Evolutionary conservation across 2,113 vertebrate species (phyloP).

Genomic region (Oreochromis niloticus): DNA sequence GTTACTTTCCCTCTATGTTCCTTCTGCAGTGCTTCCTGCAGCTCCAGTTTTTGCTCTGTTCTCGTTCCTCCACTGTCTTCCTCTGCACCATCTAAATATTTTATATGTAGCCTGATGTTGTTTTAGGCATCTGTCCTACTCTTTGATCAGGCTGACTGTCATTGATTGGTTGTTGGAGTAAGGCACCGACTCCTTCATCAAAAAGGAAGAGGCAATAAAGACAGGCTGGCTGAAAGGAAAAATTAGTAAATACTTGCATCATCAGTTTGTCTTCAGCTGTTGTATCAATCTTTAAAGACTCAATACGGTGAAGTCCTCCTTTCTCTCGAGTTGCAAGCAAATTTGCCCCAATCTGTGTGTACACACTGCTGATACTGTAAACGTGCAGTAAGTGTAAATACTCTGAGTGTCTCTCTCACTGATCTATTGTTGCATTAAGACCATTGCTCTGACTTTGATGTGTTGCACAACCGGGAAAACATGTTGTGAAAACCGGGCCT

Average conservation of each 20-base stretch:
- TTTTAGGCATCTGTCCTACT: conserved; percentile 33
- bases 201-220: conserved; percentile 28
- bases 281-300: conserved; percentile 35
- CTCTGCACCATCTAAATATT: conserved; percentile 65
- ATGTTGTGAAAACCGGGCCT: conserved; percentile 15
- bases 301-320: background rate
- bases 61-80: conserved; percentile 43
- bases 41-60: conserved; percentile 23
- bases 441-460: conserved; percentile 40
- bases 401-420: background rate
- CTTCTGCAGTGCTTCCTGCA: conserved; percentile 40
- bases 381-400: background rate
- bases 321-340: background rate
- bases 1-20: background rate
- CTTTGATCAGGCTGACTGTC: conserved; percentile 59
- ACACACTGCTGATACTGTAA: background rate
- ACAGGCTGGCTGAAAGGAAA: conserved; percentile 23
- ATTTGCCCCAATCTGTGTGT: background rate
- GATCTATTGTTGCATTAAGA: conserved; percentile 9
- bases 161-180: conserved; percentile 55
- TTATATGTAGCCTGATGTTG: conserved; percentile 48
- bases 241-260: conserved; percentile 49
- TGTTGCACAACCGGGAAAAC: background rate
- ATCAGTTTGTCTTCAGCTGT: conserved; percentile 31
- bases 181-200: conserved; percentile 41